Base-by-base conservation (phyloP, 2,113 vertebrate genomes). In the Pithys albifrons region DNA sequence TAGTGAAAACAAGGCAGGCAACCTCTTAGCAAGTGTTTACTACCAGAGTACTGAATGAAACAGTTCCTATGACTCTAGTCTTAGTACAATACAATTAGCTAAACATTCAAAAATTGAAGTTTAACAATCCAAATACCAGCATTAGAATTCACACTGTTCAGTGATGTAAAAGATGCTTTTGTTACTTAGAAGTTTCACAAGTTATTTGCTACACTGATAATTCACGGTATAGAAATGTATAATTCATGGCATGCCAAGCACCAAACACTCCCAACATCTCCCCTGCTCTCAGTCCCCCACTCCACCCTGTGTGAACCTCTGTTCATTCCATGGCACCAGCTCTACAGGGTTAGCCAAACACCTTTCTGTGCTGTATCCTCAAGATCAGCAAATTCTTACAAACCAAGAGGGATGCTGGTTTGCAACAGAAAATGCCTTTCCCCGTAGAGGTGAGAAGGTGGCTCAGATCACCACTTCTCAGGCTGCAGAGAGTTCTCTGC, bases 1-100 rank as follows among this genome's bases (percentile, higher is more conserved):
- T 94, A 91, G 72, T 93, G 91, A 95, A 98, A 98, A 97, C 89
- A 97, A 96, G 91, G 89, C 91, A 92, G 74, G 88, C 77, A 95
- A 85, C 85, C 96, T 93, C 95, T 92, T 85, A 95, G 75, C 91
- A 93, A 89, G 82, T 87, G 75, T 91, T 91, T 93, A 90, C 89
- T 96, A 80, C 77, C 49, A 74, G 70, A 92, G 71, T 67, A 55
- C 82, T 76, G 81, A 96, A 81, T 82, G 94, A 77, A 93, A 57
- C 43, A 46, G 57, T 41, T 83, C 78, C 41, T 45, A 69, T 55
- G 67, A 64, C 75, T 48, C 57, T 3, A 87, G 48, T 7, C 52
- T 71, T 52, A 33, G 59, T 67, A 85, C 31, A 79, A 81, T 70
- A 70, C 57, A 84, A 41, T 48, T 65, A 71, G 62, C n/a, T 19